These are phyloP conservation scores for Cryptotermes secundus DNA, from an alignment of 1,140 invertebrate species.

Conservation along the genomic window DNA sequence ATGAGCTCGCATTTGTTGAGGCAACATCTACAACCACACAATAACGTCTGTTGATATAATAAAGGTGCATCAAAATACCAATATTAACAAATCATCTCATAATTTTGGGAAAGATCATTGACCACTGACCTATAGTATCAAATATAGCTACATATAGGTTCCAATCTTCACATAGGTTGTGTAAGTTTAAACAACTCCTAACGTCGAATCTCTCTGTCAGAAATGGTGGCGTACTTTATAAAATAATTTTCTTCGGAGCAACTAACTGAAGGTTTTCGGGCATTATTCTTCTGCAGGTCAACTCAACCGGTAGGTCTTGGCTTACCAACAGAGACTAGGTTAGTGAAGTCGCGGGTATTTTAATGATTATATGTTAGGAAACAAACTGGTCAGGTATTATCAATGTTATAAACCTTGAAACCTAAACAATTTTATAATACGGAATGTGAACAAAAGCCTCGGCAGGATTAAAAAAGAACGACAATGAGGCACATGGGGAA, in stretches of 20 bases:
- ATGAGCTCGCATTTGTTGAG: no score
- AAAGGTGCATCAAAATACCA: background rate
- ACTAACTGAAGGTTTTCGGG: background rate
- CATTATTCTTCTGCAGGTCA: background rate
- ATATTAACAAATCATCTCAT: conserved; percentile 33
- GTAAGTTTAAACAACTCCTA: background rate
- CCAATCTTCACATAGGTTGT: background rate
- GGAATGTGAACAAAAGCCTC: background rate
- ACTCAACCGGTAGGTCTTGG: background rate
- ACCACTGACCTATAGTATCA: background rate
- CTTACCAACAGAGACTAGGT: background rate
- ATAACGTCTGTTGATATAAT: background rate
- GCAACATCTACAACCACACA: no score
- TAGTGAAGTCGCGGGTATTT: background rate
- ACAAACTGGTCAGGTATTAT: background rate
- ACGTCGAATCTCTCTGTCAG: background rate
- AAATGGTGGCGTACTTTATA: background rate
- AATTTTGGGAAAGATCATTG: background rate
- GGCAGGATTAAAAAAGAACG: background rate
- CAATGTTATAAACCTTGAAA: background rate
- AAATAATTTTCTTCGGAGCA: no score
- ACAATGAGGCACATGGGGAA: conserved; percentile 57
- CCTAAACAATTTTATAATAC: background rate
- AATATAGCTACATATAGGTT: background rate
- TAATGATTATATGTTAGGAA: background rate